These are phyloP conservation scores for Procavia capensis DNA, from an alignment of 2,113 vertebrate genomes.

Conservation along the genomic window DNA sequence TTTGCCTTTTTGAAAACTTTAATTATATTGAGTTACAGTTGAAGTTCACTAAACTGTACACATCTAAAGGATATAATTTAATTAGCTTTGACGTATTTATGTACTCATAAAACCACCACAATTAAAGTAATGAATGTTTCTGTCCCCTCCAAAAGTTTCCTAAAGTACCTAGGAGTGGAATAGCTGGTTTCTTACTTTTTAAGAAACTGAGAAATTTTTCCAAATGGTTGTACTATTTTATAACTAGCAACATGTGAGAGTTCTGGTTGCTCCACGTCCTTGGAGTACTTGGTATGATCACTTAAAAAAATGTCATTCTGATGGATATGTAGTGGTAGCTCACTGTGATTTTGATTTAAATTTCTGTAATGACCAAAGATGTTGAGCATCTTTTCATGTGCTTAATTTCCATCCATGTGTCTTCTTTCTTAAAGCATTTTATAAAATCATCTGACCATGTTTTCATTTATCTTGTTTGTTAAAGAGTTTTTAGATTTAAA, in stretches of 20 bases:
- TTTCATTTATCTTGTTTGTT: too few relatives aligned
- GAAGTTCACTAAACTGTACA: neutral
- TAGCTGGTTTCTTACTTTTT: conserved; percentile 14
- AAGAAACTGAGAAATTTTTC: neutral
- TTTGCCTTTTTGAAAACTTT: neutral
- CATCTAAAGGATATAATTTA: neutral
- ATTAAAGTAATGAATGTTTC: neutral
- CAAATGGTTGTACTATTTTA: neutral
- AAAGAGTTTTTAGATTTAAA: neutral
- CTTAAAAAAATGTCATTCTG: neutral
- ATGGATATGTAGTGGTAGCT: neutral
- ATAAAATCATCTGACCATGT: too few relatives aligned
- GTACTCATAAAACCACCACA: neutral
- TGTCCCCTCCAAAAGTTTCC: neutral
- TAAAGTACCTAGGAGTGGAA: neutral
- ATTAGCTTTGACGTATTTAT: neutral
- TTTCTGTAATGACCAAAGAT: neutral
- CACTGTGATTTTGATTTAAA: neutral
- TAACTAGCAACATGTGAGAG: neutral
- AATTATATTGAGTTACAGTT: conserved; percentile 7
- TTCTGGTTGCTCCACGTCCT: neutral
- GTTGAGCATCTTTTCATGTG: neutral
- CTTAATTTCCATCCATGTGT: neutral
- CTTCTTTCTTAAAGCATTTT: too few relatives aligned
- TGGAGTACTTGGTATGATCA: neutral